These are phyloP conservation scores for Phrynosoma platyrhinos DNA, from an alignment of 2,113 vertebrate species.

Conservation along the genomic window DNA sequence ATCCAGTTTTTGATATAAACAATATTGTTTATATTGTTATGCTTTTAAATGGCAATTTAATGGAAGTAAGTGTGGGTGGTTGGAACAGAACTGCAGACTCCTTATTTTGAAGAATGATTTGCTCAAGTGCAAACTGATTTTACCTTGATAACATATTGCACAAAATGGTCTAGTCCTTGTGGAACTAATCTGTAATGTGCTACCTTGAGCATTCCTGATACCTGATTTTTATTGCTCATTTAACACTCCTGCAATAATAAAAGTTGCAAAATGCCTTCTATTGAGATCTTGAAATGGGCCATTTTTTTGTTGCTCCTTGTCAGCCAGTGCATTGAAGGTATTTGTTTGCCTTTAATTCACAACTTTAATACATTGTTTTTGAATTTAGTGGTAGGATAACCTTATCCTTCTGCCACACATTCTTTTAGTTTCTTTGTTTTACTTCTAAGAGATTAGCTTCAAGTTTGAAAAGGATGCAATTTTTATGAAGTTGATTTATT, in stretches of 20 bases:
- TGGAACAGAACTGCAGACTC: neutral
- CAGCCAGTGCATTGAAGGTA: neutral
- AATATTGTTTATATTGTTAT: neutral
- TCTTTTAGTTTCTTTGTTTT: neutral
- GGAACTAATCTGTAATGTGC: neutral
- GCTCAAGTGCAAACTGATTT: neutral
- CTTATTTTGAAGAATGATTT: neutral
- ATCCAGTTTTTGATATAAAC: neutral
- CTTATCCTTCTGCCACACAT: neutral
- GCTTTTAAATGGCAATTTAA: neutral
- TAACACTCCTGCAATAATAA: too few species aligned
- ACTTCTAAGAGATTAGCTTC: neutral
- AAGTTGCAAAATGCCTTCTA: too few species aligned
- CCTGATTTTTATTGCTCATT: too few species aligned
- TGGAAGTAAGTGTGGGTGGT: neutral
- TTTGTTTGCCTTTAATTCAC: neutral
- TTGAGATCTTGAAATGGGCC: too few species aligned
- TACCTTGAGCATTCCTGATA: neutral
- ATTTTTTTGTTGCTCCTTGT: neutral
- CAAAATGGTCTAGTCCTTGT: neutral
- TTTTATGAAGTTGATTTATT: neutral
- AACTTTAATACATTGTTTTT: neutral
- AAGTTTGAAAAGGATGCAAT: neutral
- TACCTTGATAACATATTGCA: neutral
- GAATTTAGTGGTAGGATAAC: neutral